phyloP scores from a whole-genome alignment of 2,888 invertebrate species.

The Pristionchus mayeri region DNA sequence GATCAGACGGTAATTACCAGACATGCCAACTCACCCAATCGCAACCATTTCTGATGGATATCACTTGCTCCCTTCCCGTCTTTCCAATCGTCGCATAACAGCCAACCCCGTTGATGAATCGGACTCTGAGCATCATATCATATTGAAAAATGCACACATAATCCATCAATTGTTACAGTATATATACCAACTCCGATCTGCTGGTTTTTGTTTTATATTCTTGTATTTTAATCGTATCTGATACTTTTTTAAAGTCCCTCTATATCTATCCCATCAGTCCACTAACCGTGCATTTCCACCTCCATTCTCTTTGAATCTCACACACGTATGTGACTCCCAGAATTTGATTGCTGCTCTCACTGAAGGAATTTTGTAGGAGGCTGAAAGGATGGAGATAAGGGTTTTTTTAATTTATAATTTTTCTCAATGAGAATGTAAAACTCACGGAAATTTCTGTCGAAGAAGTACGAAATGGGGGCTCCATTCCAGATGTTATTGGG shows the following conservation, averaged over 20 bases:
- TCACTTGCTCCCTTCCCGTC: slow-evolving; percentile 39
- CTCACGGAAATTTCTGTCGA: slow-evolving; percentile 47
- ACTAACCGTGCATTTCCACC: slow-evolving; percentile 26
- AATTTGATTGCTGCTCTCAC: slow-evolving; percentile 44
- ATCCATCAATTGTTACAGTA: no score
- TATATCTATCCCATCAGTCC: not conserved
- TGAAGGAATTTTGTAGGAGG: not conserved
- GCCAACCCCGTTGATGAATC: slow-evolving; percentile 49
- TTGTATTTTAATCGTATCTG: no score
- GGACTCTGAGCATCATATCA: not conserved
- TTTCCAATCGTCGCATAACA: slow-evolving; percentile 49
- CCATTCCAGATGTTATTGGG: slow-evolving; percentile 45
- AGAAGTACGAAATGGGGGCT: slow-evolving; percentile 33
- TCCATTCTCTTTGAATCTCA: slow-evolving; percentile 45
- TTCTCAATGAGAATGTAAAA: not conserved
- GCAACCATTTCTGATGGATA: slow-evolving; percentile 49
- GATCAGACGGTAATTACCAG: no score
- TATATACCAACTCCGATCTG: no score
- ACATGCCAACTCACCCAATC: slow-evolving; percentile 21
- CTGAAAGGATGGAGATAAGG: no score
- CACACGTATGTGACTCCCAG: slow-evolving; percentile 46
- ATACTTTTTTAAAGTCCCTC: not conserved
- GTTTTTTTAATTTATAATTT: no score
- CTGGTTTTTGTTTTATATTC: no score
- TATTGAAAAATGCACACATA: no score